Base-by-base conservation (phyloP, 2,797 vertebrate species). In the Syngnathus acus region DNA sequence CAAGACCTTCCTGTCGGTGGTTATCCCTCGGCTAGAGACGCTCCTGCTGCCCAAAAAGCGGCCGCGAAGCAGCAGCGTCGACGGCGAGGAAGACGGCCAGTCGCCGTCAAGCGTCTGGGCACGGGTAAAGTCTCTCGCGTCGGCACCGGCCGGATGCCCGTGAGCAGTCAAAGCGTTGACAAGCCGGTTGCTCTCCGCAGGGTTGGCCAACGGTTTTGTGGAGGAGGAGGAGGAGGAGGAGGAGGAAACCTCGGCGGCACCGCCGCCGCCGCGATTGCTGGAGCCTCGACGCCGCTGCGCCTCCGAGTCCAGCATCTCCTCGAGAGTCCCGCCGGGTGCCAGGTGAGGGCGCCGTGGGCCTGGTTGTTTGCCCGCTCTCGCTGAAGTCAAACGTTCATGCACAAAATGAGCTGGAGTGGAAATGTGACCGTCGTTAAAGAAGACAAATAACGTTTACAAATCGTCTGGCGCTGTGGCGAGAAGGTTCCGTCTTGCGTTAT, bases 1-100 rank as follows among this genome's bases (percentile, higher is more conserved):
- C 82, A 98, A 98, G 90, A 97, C 96, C 86, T 97, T 99, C 91
- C 91, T 99, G 84, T 99, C 97, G 10, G 96, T 99, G 89, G 97
- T 99, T 83, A 95, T 99, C 86, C 97, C 96, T 81, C 94, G 97
- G 72, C 92, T 99, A 83, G 97, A 99, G 92, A 98, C 96, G 62
- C 92, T 99, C 66, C 94, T 99, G 77, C 92, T 97, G 89, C 95
- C 95, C 77, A 93, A 95, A 84, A 99, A 98, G 89, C 91, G 97
- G 84, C 92, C 91, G 62, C 92, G 92, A 71, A 96, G 95, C 86
- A 92, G 91, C 76, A 95, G 94, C 70, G 93, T 92, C 61, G 93
- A 95, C 76, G 90, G 90, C 42, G 93, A 94, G 32, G 78, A 89
- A 58, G 94, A 95, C 37, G 92, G 93, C 76, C 87, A 88, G 73